Evolutionary conservation across 2,113 vertebrate genomes (phyloP).

Genomic region (Hemiprocne comata): DNA sequence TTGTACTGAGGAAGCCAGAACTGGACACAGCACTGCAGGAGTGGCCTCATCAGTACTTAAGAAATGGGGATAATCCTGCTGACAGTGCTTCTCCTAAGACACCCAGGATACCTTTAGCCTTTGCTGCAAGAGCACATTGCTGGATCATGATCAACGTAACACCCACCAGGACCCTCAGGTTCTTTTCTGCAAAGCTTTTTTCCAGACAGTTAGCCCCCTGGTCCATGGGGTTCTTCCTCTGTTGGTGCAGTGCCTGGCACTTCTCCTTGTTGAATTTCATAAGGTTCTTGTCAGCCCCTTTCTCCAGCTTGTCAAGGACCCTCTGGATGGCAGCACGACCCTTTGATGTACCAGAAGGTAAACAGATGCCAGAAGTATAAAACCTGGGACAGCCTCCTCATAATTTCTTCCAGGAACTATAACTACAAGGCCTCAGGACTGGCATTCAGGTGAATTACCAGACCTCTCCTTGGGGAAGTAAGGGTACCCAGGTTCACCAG

Average conservation of each 20-base stretch:
- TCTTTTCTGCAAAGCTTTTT: background rate
- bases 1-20: background rate
- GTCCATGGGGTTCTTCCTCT: background rate
- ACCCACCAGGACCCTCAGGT: background rate
- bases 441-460: background rate
- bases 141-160: background rate
- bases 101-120: background rate
- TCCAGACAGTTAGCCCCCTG: background rate
- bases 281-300: background rate
- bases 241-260: background rate
- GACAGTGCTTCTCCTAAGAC: background rate
- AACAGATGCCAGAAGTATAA: background rate
- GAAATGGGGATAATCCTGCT: background rate
- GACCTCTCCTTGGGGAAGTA: background rate
- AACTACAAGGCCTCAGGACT: background rate
- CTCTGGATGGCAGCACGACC: background rate
- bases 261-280: background rate
- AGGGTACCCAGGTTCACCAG: background rate
- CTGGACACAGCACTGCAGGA: background rate
- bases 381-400: background rate
- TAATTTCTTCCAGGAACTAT: background rate
- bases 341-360: background rate
- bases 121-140: background rate
- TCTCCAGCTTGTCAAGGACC: background rate
- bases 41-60: background rate